phyloP scores from a whole-genome alignment of 1,140 invertebrate genomes.

The Pinna nobilis region DNA sequence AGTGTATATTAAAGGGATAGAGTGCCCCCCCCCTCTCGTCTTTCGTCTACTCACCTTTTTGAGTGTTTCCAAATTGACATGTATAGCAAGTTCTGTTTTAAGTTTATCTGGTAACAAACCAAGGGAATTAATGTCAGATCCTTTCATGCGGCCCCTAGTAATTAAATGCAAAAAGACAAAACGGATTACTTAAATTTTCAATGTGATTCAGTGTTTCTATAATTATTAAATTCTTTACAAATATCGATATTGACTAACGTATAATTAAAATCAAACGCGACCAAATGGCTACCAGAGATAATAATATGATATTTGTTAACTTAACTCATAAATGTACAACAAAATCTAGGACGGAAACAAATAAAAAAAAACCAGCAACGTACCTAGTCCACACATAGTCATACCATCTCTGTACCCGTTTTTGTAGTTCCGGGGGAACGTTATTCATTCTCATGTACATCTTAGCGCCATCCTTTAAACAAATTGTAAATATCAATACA shows the following conservation, averaged over 20 bases:
- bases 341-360: not conserved
- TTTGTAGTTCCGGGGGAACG: conserved; percentile 95
- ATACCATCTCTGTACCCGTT: conserved; percentile 95
- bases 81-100: conserved; percentile 95
- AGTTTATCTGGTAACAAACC: conserved; percentile 95
- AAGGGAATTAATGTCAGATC: conserved; percentile 95
- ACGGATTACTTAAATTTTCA: not conserved
- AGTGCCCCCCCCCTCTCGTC: too few species aligned
- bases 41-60: conserved; percentile 90
- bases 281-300: not conserved
- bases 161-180: not conserved
- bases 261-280: too few species aligned
- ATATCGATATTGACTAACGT: too few species aligned
- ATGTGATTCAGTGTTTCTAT: not conserved
- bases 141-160: conserved; percentile 91
- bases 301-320: not conserved
- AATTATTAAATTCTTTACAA: not conserved
- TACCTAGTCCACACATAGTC: conserved; percentile 96
- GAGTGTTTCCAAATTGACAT: conserved; percentile 95
- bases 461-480: conserved; percentile 94
- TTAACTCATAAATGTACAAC: not conserved
- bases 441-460: conserved; percentile 98
- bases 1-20: too few species aligned
- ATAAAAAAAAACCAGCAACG: conserved; percentile 24
- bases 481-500: not conserved